Conservation (phyloP, 1,140 invertebrate species). For the Rhyacophila brunnea region DNA sequence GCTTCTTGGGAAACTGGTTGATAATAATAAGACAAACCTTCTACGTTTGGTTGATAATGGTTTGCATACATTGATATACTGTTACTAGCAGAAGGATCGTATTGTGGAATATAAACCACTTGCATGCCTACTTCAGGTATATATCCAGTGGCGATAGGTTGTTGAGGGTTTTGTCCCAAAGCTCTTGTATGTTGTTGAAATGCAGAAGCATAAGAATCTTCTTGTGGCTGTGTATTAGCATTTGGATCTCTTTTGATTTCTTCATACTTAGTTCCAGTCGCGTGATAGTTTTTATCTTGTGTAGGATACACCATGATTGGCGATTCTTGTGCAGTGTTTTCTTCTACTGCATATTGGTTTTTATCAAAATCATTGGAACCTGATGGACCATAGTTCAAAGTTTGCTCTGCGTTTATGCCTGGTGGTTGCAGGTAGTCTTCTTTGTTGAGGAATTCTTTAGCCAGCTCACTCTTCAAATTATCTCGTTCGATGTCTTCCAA, state of each 20-base stretch:
- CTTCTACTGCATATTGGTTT: slow-evolving; percentile 32
- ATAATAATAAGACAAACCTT: slow-evolving; percentile 16
- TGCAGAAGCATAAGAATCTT: slow-evolving; percentile 1
- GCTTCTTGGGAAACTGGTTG: slow-evolving; percentile 8
- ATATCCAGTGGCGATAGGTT: slow-evolving; percentile 2
- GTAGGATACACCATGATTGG: slow-evolving; percentile 9
- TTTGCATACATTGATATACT: slow-evolving; percentile 12
- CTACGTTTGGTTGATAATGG: slow-evolving; percentile 16
- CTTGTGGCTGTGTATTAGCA: slow-evolving; percentile 1
- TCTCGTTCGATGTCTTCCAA: slow-evolving; percentile 54
- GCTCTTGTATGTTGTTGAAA: not conserved
- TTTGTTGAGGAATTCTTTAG: slow-evolving; percentile 32
- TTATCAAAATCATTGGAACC: slow-evolving; percentile 4
- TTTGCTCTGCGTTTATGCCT: slow-evolving; percentile 6
- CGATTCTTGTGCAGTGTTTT: slow-evolving; percentile 9
- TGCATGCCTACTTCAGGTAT: slow-evolving; percentile 16
- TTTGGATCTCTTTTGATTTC: slow-evolving; percentile 16
- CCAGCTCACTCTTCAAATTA: slow-evolving; percentile 50
- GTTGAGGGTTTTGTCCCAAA: not conserved
- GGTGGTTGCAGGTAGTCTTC: slow-evolving; percentile 14
- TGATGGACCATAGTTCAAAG: slow-evolving; percentile 1
- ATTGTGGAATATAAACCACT: slow-evolving; percentile 23
- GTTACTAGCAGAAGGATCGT: slow-evolving; percentile 22
- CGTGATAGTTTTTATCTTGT: slow-evolving; percentile 10
- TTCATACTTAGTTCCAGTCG: slow-evolving; percentile 8